Evolutionary conservation across 2,888 invertebrate species (phyloP).

Genomic region (Ephialtes manifestator): DNA sequence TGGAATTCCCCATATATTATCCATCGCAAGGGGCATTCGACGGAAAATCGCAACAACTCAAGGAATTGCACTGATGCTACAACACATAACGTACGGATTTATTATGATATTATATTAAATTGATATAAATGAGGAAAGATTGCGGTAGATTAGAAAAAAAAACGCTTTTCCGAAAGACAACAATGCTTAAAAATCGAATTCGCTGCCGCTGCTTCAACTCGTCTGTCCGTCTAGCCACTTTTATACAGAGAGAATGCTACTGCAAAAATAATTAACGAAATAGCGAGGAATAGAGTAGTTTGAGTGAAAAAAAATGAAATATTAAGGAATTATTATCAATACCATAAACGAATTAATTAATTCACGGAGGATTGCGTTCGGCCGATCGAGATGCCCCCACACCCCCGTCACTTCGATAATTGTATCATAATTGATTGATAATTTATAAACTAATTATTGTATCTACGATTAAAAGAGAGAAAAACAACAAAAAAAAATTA

Average conservation of each 20-base stretch:
- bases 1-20: conserved; percentile 26
- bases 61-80: conserved; percentile 67
- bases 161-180: conserved; percentile 6
- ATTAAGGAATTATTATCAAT: background rate
- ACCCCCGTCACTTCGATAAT: conserved; percentile 19
- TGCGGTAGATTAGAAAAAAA: conserved; percentile 33
- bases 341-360: background rate
- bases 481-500: conserved; percentile 48
- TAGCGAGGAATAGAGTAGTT: conserved; percentile 5
- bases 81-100: conserved; percentile 14
- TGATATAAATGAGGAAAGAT: conserved; percentile 32
- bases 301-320: background rate
- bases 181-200: conserved; percentile 26
- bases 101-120: conserved; percentile 32
- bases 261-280: conserved; percentile 26
- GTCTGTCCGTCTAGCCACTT: conserved; percentile 49
- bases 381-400: background rate
- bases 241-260: conserved; percentile 52
- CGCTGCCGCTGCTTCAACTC: conserved; percentile 41
- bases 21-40: conserved; percentile 35
- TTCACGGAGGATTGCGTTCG: conserved; percentile 8
- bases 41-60: conserved; percentile 46
- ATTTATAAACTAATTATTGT: conserved; percentile 59
- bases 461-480: conserved; percentile 61
- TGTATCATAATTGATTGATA: conserved; percentile 49